These are phyloP conservation scores for Pseudomyrmex flavicornis DNA, from an alignment of 1,140 invertebrate species.

Conservation along the genomic window DNA sequence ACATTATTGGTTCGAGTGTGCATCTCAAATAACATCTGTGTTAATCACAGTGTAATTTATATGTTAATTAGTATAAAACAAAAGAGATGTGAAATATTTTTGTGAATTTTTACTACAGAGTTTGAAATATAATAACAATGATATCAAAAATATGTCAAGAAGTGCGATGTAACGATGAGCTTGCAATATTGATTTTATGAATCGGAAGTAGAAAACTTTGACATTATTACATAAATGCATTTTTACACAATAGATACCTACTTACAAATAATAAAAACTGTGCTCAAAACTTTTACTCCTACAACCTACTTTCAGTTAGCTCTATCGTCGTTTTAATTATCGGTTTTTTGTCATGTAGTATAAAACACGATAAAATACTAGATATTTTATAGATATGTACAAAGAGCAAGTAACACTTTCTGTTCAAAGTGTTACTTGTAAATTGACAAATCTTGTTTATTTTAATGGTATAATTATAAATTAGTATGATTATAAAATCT, in stretches of 20 bases:
- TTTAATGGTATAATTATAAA: too few species aligned
- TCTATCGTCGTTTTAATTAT: background rate
- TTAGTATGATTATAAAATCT: too few species aligned
- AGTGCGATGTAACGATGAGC: background rate
- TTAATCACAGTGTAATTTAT: too few species aligned
- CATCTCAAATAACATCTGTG: too few species aligned
- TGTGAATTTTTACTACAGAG: background rate
- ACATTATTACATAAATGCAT: background rate
- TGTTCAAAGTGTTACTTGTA: too few species aligned
- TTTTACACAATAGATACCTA: background rate
- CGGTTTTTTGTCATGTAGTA: too few species aligned
- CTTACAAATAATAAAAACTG: constrained; percentile 7
- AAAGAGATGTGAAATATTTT: background rate
- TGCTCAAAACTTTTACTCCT: background rate
- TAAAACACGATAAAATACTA: too few species aligned
- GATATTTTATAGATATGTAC: too few species aligned
- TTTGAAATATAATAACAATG: background rate
- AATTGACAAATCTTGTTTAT: too few species aligned
- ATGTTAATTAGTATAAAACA: too few species aligned
- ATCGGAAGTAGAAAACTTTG: background rate
- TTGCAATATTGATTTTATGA: constrained; percentile 1
- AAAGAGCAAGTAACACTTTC: too few species aligned
- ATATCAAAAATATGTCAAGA: background rate
- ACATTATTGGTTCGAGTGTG: too few species aligned
- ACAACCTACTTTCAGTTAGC: constrained; percentile 12